Percentiles rank a stretch among this genome's conserved stretches.
phyloP scores from a whole-genome alignment of 2,797 vertebrate species.

The Catharus ustulatus region DNA sequence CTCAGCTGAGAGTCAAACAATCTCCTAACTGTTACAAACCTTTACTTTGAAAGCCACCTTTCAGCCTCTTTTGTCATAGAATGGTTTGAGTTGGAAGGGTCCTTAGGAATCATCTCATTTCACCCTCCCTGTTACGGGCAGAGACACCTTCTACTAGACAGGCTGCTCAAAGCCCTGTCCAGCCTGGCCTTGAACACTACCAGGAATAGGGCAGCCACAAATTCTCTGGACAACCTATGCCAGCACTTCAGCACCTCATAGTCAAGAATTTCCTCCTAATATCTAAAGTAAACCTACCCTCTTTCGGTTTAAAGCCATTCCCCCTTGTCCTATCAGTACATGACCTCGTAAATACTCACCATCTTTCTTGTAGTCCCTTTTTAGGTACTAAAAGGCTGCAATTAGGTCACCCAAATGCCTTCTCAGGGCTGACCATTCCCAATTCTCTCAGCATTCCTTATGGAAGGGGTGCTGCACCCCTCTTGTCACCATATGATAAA shows the following conservation, averaged over 20 bases:
- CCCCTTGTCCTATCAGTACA: background rate
- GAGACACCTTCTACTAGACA: background rate
- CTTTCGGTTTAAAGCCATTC: background rate
- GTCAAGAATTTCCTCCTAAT: background rate
- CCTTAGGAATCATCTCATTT: background rate
- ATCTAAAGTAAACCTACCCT: background rate
- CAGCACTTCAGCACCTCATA: background rate
- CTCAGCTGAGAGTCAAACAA: background rate
- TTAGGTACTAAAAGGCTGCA: background rate
- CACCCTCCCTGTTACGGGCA: background rate
- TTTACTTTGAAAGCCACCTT: background rate
- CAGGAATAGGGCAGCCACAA: background rate
- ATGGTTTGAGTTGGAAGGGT: background rate
- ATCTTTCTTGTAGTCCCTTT: background rate
- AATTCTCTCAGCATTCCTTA: background rate
- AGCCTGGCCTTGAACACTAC: background rate
- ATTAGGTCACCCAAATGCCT: background rate
- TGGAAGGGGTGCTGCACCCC: background rate
- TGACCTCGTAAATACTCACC: background rate
- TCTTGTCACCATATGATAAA: background rate
- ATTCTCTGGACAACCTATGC: background rate
- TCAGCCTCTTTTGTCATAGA: background rate
- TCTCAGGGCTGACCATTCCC: background rate
- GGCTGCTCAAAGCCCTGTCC: background rate
- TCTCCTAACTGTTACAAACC: background rate